Conservation (phyloP, 2,888 invertebrate genomes). For the Mesorhabditis belari region DNA sequence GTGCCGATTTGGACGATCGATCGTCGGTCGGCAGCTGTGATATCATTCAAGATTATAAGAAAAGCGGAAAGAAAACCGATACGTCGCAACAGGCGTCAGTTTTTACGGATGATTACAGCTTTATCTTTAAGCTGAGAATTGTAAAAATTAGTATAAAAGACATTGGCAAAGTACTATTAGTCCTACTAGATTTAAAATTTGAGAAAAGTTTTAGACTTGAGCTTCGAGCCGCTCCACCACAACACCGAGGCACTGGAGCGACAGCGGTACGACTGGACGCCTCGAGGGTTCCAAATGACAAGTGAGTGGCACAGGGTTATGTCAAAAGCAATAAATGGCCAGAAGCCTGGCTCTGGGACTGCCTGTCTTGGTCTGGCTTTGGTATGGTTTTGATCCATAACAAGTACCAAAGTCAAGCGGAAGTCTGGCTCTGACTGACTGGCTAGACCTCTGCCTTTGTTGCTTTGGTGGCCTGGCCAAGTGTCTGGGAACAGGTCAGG, state of each 20-base stretch:
- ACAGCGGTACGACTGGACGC: conserved; percentile 40
- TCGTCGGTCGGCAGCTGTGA: conserved; percentile 47
- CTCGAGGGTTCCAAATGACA: conserved; percentile 6
- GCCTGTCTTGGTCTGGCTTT: conserved; percentile 3
- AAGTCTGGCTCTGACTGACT: no score
- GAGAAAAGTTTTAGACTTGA: no score
- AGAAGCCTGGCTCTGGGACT: conserved; percentile 28
- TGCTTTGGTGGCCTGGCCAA: no score
- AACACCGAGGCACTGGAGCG: conserved; percentile 47
- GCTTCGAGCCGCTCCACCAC: no score
- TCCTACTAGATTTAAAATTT: neutral
- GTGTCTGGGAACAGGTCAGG: no score
- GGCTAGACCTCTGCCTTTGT: no score
- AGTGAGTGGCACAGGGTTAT: no score
- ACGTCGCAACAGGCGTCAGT: neutral
- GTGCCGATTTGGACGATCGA: conserved; percentile 44
- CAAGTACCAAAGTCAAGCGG: no score
- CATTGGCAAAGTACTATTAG: neutral
- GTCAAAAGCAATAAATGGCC: no score
- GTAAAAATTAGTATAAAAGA: no score
- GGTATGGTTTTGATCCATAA: neutral
- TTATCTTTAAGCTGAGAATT: neutral
- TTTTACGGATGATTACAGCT: neutral
- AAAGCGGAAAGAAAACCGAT: conserved; percentile 21
- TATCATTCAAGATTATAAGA: conserved; percentile 49